Evolutionary conservation across 1,140 invertebrate genomes (phyloP).

Genomic region (Drosophila melanica): DNA sequence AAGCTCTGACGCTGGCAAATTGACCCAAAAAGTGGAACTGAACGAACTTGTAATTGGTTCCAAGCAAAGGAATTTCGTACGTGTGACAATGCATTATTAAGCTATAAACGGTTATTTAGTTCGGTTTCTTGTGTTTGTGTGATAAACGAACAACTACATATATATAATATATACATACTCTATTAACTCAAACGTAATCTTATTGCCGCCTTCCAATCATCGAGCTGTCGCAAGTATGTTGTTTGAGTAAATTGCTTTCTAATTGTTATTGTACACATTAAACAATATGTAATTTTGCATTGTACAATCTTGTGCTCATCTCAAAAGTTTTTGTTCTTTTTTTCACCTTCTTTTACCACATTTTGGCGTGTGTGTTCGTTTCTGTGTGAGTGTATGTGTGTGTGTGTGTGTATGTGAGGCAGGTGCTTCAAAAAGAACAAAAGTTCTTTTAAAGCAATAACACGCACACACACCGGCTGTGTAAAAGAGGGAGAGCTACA

Average conservation of each 20-base stretch:
- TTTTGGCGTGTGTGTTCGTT: slow-evolving; percentile 8
- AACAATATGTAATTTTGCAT: slow-evolving; percentile 8
- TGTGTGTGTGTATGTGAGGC: slow-evolving; percentile 50
- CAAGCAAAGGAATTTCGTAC: slow-evolving; percentile 46
- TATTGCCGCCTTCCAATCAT: slow-evolving; percentile 29
- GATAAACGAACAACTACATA: slow-evolving; percentile 12
- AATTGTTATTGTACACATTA: slow-evolving; percentile 9
- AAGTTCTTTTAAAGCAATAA: slow-evolving; percentile 6
- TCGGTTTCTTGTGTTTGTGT: slow-evolving; percentile 25
- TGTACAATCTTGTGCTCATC: slow-evolving; percentile 30
- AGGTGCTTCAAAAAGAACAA: slow-evolving; percentile 55
- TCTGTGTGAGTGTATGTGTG: slow-evolving; percentile 19
- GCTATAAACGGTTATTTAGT: slow-evolving; percentile 21
- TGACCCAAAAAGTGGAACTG: slow-evolving; percentile 29
- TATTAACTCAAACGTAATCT: slow-evolving; percentile 4
- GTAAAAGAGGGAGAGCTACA: background rate
- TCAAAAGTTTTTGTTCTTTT: slow-evolving; percentile 15
- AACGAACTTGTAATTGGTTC: slow-evolving; percentile 64
- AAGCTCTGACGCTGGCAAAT: slow-evolving; percentile 37
- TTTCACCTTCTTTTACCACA: background rate
- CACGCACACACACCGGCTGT: slow-evolving; percentile 7
- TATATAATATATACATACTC: background rate
- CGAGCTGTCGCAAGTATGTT: slow-evolving; percentile 46
- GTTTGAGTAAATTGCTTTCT: slow-evolving; percentile 21
- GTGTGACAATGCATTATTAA: slow-evolving; percentile 46